Base-by-base conservation (phyloP, 2,113 vertebrate genomes). In the Labeo rohita region DNA sequence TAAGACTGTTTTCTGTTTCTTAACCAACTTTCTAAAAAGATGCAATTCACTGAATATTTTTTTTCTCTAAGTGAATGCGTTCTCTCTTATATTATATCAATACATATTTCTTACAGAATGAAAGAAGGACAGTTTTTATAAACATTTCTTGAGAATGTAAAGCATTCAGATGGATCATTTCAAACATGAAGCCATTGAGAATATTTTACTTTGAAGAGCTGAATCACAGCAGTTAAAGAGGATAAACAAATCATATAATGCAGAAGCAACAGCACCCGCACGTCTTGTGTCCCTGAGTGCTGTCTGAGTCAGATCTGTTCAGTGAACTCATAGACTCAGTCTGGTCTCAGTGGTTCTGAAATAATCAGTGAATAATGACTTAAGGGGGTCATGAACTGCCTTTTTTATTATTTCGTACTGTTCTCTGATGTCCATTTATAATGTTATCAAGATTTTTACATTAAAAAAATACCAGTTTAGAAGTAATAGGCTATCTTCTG, bases 271-370 rank as follows among this genome's bases (percentile, higher is more conserved):
- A 74, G n/a, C n/a, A 12, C 45, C 11, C 18, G 4, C 70, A 45
- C 18, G 18, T 49, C 70, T 82, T 85, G 75, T 83, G 79, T 85
- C 36, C 74, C n/a, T 21, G 12, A 61, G 50, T 2, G 52, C n/a
- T 84, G 56, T 83, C 59, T 54, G 63, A 84, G 83, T 52, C 80
- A 15, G 36, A 83, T 49, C 61, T 70, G 61, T n/a, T 74, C 6
- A 23, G 45, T 74, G 43, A 47, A 47, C 70, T 47, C 10, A 73
- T n/a, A 10, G 21, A 74, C 45, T 74, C 72, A 45, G 11, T 73
- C 39, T 43, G 68, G 66, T 72, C 16, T 6, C 72, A 74, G 72
- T 47, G 11, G 21, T 74, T 49, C 21, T n/a, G 70, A 70, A 4
- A 68, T 68, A 2, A 68, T 39, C 66, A 16, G 8, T 39, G 13